phyloP scores from a whole-genome alignment of 2,113 vertebrate species.

The Beaufortia kweichowensis region DNA sequence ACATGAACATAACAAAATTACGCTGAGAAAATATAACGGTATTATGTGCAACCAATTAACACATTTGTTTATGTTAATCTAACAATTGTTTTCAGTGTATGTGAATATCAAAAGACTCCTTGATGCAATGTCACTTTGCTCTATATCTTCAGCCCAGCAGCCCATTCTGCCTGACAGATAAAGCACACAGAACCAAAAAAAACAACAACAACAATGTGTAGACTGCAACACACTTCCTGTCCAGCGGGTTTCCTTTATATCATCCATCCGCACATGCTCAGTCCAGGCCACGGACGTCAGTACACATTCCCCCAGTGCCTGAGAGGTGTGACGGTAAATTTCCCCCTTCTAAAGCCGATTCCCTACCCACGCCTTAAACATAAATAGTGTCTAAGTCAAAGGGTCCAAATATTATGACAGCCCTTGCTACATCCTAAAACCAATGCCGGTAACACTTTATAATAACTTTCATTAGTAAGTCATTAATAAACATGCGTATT shows the following conservation, averaged over 20 bases:
- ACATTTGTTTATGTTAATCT: too few relatives aligned
- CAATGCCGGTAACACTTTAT: not conserved
- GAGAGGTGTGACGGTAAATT: not conserved
- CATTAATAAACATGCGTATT: too few relatives aligned
- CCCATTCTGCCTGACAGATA: slow-evolving; percentile 11
- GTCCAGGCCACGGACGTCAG: not conserved
- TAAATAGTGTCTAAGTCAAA: slow-evolving; percentile 13
- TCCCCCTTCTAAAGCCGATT: not conserved
- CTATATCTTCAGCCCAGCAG: slow-evolving; percentile 18
- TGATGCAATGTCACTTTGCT: too few relatives aligned
- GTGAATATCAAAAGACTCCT: too few relatives aligned
- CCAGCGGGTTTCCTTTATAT: slow-evolving; percentile 40
- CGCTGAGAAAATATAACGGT: too few relatives aligned
- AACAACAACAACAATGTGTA: slow-evolving; percentile 39
- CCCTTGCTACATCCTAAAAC: not conserved
- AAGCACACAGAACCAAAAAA: slow-evolving; percentile 40
- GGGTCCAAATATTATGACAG: slow-evolving; percentile 25
- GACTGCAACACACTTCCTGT: slow-evolving; percentile 39
- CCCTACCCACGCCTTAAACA: slow-evolving; percentile 11
- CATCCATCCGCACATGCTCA: not conserved
- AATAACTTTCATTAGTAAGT: too few relatives aligned
- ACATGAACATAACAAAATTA: too few relatives aligned
- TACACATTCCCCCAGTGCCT: not conserved
- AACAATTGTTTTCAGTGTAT: too few relatives aligned
- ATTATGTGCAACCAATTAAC: too few relatives aligned